These are phyloP conservation scores for Parasteatoda tepidariorum DNA, from an alignment of 1,140 invertebrate species.

Conservation along the genomic window DNA sequence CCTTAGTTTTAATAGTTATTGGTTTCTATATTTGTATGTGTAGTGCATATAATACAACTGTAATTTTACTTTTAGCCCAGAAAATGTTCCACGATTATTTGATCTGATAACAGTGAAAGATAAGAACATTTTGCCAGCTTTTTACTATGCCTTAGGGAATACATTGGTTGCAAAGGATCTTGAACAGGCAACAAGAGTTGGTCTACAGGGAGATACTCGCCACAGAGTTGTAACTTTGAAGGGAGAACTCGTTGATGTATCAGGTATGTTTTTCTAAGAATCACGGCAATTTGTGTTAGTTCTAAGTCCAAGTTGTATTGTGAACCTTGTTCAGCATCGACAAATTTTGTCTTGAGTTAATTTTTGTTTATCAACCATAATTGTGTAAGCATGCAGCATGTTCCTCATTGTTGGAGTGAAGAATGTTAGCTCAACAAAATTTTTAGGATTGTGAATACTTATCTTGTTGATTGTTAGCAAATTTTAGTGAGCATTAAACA, in stretches of 20 bases:
- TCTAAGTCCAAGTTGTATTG: too few species aligned
- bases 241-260: slow-evolving; percentile 90
- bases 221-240: slow-evolving; percentile 90
- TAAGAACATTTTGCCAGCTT: slow-evolving; percentile 82
- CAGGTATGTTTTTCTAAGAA: slow-evolving; percentile 75
- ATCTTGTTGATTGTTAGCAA: too few species aligned
- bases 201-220: slow-evolving; percentile 79
- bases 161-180: slow-evolving; percentile 90
- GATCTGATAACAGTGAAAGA: slow-evolving; percentile 90
- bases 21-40: too few species aligned
- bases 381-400: too few species aligned
- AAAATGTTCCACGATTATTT: slow-evolving; percentile 88
- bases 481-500: too few species aligned
- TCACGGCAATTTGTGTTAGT: too few species aligned
- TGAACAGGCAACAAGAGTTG: slow-evolving; percentile 89
- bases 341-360: too few species aligned
- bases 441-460: too few species aligned
- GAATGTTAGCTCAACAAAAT: too few species aligned
- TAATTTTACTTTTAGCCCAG: slow-evolving; percentile 71
- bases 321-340: neutral
- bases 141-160: slow-evolving; percentile 89
- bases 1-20: neutral
- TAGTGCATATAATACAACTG: too few species aligned
- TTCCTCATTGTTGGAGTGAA: too few species aligned
- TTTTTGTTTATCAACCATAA: too few species aligned